A percentile compares a stretch with the other conserved stretches of the same genome.
phyloP scores from a whole-genome alignment of 2,888 invertebrate species.

The Epinotia brunnichana region DNA sequence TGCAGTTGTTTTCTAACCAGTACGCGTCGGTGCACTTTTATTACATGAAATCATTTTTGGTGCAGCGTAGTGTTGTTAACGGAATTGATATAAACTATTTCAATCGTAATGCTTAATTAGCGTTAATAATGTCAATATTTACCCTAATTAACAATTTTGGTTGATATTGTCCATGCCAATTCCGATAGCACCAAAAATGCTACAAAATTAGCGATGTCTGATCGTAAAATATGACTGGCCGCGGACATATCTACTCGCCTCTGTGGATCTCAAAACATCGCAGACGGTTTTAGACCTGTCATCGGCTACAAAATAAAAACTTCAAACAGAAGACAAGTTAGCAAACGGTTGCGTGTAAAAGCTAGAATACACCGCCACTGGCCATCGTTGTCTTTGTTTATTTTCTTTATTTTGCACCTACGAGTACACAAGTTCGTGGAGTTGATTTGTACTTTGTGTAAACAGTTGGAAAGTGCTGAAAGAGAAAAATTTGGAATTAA shows the following conservation, averaged over 20 bases:
- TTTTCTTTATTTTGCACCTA: constrained; percentile 55
- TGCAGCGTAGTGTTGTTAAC: no score
- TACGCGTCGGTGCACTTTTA: background rate
- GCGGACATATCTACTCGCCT: constrained; percentile 3
- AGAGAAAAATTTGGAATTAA: constrained; percentile 11
- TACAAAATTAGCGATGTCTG: no score
- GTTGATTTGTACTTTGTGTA: constrained; percentile 50
- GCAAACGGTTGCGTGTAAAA: constrained; percentile 59
- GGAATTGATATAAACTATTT: no score
- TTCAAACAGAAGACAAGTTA: constrained; percentile 51
- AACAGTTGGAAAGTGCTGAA: constrained; percentile 33
- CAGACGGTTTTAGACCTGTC: constrained; percentile 33
- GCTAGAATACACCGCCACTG: constrained; percentile 47
- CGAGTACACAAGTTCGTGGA: constrained; percentile 31
- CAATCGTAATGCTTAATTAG: no score
- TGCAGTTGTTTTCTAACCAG: background rate
- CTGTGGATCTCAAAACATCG: constrained; percentile 23
- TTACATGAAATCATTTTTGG: no score
- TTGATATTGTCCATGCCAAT: no score
- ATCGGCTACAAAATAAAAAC: constrained; percentile 56
- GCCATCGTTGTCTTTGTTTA: constrained; percentile 50
- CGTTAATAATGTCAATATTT: no score
- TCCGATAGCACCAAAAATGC: no score
- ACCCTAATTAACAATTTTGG: no score
- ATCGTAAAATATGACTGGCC: constrained; percentile 5